phyloP scores from a whole-genome alignment of 2,888 invertebrate genomes.

The Gymnocheta viridis region DNA sequence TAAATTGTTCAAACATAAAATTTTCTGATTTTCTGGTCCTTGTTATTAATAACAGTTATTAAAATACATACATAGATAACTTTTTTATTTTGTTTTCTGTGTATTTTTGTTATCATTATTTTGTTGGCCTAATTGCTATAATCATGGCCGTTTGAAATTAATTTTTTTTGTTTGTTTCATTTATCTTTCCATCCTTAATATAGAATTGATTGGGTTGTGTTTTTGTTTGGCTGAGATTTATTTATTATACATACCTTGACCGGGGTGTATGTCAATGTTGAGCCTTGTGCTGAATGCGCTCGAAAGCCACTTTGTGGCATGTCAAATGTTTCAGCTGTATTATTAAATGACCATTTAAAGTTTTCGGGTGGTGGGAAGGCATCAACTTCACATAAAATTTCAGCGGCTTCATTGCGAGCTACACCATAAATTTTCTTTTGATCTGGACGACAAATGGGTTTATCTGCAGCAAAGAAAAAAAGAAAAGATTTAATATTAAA shows the following conservation, averaged over 20 bases:
- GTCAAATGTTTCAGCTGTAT: constrained; percentile 91
- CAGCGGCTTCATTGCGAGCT: constrained; percentile 90
- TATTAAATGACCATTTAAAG: constrained; percentile 95
- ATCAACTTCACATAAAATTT: constrained; percentile 91
- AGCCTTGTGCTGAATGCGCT: constrained; percentile 84
- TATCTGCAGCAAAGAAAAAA: constrained; percentile 83
- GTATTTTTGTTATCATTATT: background rate
- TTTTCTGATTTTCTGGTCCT: background rate
- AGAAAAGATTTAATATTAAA: background rate
- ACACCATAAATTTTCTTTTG: constrained; percentile 92
- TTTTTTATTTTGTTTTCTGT: background rate
- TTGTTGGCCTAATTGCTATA: constrained; percentile 42
- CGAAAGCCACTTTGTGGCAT: constrained; percentile 87
- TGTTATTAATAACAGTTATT: constrained; percentile 27
- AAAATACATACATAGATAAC: background rate
- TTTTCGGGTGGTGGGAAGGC: constrained; percentile 91
- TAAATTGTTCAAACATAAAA: background rate
- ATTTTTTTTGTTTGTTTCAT: constrained; percentile 33
- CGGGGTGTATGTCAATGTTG: constrained; percentile 89
- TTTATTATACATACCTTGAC: constrained; percentile 81
- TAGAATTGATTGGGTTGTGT: background rate
- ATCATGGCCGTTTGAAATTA: constrained; percentile 34
- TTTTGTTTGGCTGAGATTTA: background rate
- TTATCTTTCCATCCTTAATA: background rate
- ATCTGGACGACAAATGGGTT: constrained; percentile 90